Conservation (phyloP, 2,888 invertebrate genomes). For the Caradrina kadenii region DNA sequence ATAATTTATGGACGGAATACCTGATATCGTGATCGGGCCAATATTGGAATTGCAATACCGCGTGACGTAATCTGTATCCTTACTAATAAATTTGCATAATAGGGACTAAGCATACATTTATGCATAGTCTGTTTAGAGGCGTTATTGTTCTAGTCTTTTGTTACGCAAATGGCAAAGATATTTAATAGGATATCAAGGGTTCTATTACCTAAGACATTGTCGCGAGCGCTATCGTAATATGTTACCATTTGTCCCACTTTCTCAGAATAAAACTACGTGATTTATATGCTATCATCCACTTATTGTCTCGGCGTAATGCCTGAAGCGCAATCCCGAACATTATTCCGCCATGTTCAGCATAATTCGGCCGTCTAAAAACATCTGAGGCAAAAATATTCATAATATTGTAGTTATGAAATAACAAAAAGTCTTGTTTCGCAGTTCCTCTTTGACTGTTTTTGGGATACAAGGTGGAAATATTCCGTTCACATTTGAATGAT, state of each 20-base stretch:
- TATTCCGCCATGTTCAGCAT: slow-evolving; percentile 48
- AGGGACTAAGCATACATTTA: not conserved
- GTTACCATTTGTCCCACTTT: slow-evolving; percentile 40
- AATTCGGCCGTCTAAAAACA: slow-evolving; percentile 51
- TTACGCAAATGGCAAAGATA: slow-evolving; percentile 23
- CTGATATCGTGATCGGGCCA: slow-evolving; percentile 55
- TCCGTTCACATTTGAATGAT: slow-evolving; percentile 59
- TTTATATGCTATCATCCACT: slow-evolving; percentile 34
- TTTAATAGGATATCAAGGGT: slow-evolving; percentile 17
- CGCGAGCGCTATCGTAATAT: slow-evolving; percentile 29
- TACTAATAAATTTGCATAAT: slow-evolving; percentile 26
- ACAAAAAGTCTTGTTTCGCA: slow-evolving; percentile 43
- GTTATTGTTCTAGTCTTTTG: slow-evolving; percentile 16
- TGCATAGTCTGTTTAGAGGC: not conserved
- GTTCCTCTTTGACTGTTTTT: slow-evolving; percentile 37
- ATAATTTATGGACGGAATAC: slow-evolving; percentile 69
- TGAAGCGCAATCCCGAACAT: slow-evolving; percentile 44
- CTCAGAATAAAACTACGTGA: slow-evolving; percentile 35
- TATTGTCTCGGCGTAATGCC: slow-evolving; percentile 28
- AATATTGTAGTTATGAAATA: slow-evolving; percentile 44
- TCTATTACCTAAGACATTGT: slow-evolving; percentile 22
- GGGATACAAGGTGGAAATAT: slow-evolving; percentile 49
- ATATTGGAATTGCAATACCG: slow-evolving; percentile 62
- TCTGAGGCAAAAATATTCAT: slow-evolving; percentile 43
- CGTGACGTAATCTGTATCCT: slow-evolving; percentile 42